These are phyloP conservation scores for Muscina levida DNA, from an alignment of 2,888 invertebrate species.

Conservation along the genomic window DNA sequence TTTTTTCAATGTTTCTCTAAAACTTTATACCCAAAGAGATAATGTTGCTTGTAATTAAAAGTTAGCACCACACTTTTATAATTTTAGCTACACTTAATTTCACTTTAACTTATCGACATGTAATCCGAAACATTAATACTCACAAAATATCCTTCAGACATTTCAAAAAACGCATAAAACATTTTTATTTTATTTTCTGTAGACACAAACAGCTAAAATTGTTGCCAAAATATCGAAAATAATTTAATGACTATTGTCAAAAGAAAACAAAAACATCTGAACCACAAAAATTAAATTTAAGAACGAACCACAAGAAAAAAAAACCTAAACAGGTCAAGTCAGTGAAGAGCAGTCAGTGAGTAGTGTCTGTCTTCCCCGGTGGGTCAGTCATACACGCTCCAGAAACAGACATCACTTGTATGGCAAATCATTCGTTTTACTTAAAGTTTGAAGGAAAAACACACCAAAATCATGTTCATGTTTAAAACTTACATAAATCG, in stretches of 20 bases:
- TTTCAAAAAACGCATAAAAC: constrained; percentile 51
- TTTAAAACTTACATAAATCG: constrained; percentile 63
- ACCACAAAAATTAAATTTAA: constrained; percentile 27
- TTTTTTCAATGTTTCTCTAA: too few species aligned
- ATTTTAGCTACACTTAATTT: too few species aligned
- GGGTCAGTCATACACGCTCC: constrained; percentile 53
- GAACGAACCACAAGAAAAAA: constrained; percentile 8
- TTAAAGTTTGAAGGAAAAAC: constrained; percentile 47
- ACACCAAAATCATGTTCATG: constrained; percentile 65
- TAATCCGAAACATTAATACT: constrained; percentile 7
- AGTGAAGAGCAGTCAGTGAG: constrained; percentile 29
- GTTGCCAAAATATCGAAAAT: constrained; percentile 23
- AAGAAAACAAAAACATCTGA: constrained; percentile 18
- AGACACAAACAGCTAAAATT: constrained; percentile 27
- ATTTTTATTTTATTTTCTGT: constrained; percentile 52
- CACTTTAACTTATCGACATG: too few species aligned
- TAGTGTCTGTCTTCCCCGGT: neutral
- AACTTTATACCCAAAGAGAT: too few species aligned
- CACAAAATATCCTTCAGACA: constrained; percentile 19
- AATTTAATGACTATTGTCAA: constrained; percentile 62
- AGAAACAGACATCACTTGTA: constrained; percentile 57
- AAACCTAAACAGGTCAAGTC: constrained; percentile 50
- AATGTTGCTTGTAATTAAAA: too few species aligned
- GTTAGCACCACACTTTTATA: too few species aligned
- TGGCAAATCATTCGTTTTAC: constrained; percentile 27